Percentiles rank a stretch among this genome's conserved stretches.
Evolutionary conservation across 2,113 vertebrate genomes (phyloP).

Genomic region (Thymallus thymallus): DNA sequence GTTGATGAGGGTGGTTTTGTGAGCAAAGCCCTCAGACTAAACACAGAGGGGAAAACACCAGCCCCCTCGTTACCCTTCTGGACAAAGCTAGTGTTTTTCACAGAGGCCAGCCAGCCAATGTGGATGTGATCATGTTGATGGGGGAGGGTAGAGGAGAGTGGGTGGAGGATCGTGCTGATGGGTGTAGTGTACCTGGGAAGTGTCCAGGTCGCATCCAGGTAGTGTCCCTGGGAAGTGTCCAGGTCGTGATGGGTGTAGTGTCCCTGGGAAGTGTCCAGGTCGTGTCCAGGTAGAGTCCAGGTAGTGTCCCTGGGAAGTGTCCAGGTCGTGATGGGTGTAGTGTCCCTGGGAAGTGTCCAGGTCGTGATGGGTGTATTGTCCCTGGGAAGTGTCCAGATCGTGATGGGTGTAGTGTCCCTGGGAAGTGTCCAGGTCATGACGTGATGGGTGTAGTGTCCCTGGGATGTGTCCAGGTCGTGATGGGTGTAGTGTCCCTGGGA

Average conservation of each 20-base stretch:
- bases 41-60: constrained; percentile 28
- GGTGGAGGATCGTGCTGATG: not conserved
- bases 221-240: constrained; percentile 40
- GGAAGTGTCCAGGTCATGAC: constrained; percentile 62
- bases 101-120: constrained; percentile 7
- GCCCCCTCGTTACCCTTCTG: constrained; percentile 25
- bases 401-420: not conserved
- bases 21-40: constrained; percentile 40
- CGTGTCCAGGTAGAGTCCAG: too few species aligned
- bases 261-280: constrained; percentile 53
- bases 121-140: constrained; percentile 29
- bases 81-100: constrained; percentile 14
- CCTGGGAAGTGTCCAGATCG: constrained; percentile 45
- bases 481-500: constrained; percentile 5
- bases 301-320: constrained; percentile 33
- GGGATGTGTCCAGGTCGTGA: constrained; percentile 55
- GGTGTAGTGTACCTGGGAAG: constrained; percentile 21
- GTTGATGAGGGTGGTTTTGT: constrained; percentile 30
- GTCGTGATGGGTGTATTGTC: constrained; percentile 5
- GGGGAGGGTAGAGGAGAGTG: constrained; percentile 5
- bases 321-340: constrained; percentile 44
- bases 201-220: constrained; percentile 65
- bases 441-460: not conserved
- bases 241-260: constrained; percentile 33
- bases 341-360: constrained; percentile 48